phyloP scores from a whole-genome alignment of 2,797 vertebrate genomes.

The Rhinoraja longicauda region DNA sequence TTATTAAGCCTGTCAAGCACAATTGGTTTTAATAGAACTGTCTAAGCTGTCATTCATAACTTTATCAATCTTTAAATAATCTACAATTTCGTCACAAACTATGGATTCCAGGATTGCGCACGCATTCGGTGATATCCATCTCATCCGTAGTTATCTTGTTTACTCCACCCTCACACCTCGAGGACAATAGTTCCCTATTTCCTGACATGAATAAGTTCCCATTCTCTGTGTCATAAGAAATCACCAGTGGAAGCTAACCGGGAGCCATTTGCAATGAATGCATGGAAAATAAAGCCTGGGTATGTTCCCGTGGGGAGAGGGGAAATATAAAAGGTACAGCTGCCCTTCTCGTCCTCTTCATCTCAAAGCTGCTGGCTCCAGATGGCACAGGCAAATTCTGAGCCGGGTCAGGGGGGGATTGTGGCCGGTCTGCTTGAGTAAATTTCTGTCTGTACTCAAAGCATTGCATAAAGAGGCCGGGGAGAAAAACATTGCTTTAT shows the following conservation, averaged over 20 bases:
- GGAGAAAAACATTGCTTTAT: background rate
- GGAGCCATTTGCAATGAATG: background rate
- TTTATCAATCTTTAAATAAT: background rate
- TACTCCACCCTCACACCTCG: background rate
- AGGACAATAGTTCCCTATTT: background rate
- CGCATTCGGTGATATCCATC: background rate
- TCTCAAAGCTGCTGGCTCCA: constrained; percentile 10
- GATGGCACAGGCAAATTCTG: background rate
- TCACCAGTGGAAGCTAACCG: background rate
- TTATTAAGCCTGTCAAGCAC: background rate
- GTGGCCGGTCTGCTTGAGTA: background rate
- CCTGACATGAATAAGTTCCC: background rate
- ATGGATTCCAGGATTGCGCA: background rate
- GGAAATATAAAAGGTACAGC: background rate
- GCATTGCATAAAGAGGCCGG: too few relatives aligned
- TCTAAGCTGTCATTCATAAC: background rate
- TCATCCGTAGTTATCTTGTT: background rate
- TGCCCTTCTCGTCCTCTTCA: background rate
- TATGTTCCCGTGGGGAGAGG: background rate
- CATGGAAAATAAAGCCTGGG: background rate
- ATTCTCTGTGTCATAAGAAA: background rate
- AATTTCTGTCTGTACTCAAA: background rate
- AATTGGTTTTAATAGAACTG: background rate
- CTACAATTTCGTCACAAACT: background rate
- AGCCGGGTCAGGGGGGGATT: background rate